Evolutionary conservation across 1,140 invertebrate genomes (phyloP), one percentile per base, ranked within the genome.

Genomic region (Trinorchestia longiramus): DNA sequence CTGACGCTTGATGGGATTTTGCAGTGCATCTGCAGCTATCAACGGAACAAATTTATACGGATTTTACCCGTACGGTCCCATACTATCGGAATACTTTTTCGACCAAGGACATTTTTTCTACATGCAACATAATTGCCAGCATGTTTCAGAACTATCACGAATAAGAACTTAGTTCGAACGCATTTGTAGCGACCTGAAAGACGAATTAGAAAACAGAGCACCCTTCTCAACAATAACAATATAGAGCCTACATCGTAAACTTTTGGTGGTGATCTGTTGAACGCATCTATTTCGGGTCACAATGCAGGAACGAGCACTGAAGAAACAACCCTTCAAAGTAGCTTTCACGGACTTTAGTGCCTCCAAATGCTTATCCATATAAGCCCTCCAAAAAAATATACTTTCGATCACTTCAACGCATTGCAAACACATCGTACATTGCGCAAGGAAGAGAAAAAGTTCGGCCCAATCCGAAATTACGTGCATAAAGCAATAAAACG

Each of bases 71-170:
- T 77, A 77, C 62, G 62, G 62, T 77, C 62, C 62, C 62, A 77
- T 77, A 77, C 28, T 77, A 77, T 77, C 62, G 62, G 28, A 77
- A 23, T 15, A 77, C 36, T 11, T 11, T 36, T 77, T 77, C 28
- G 28, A 3, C 62, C 19, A 36, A 77, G 3, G 36, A 77, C 28
- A 77, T 77, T 77, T 53, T 77, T 1, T 77, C 11, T 3, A 77
- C 62, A 77, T 3, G 62, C 62, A 36, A 77, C 62, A 36, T 3
- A 23, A 77, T 77, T 77, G 62, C 62, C 36, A 3, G 28, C 28
- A 77, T 77, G 62, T 77, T 77, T 77, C 62, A 77, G 62, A 77
- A 77, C 62, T 77, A 77, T 77, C 62, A 77, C 62, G 62, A 77
- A 36, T 15, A 36, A 11, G 28, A 53, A 77, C 62, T 23, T 15